Conservation (phyloP, 2,797 vertebrate genomes). For the Pseudotriccus pelzelni region DNA sequence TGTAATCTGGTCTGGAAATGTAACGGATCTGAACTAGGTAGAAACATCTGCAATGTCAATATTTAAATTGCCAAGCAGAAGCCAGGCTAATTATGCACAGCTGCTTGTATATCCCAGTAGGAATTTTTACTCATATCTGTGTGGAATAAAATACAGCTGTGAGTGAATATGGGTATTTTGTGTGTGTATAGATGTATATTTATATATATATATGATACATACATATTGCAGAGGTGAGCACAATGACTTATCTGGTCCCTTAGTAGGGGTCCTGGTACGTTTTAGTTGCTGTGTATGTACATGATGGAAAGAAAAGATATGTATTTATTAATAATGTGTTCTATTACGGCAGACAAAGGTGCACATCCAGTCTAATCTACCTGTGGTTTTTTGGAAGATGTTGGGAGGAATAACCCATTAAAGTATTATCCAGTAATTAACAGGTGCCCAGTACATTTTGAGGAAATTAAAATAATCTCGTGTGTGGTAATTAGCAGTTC, state of each 20-base stretch:
- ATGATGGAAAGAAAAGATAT: neutral
- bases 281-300: neutral
- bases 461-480: slow-evolving; percentile 13
- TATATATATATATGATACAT: neutral
- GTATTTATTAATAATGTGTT: neutral
- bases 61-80: slow-evolving; percentile 7
- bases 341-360: neutral
- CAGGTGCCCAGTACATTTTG: neutral
- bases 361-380: neutral
- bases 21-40: neutral
- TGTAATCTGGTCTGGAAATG: neutral
- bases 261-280: neutral
- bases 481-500: neutral
- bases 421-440: neutral
- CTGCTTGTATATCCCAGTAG: neutral
- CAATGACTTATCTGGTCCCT: neutral
- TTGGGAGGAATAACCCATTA: neutral
- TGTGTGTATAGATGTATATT: neutral
- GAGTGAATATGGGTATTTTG: neutral
- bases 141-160: neutral
- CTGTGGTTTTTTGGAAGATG: neutral
- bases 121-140: neutral
- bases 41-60: slow-evolving; percentile 1
- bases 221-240: neutral
- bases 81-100: slow-evolving; percentile 1